Conservation (phyloP, 1,140 invertebrate species). For the Ceratoteleas bidentatus region DNA sequence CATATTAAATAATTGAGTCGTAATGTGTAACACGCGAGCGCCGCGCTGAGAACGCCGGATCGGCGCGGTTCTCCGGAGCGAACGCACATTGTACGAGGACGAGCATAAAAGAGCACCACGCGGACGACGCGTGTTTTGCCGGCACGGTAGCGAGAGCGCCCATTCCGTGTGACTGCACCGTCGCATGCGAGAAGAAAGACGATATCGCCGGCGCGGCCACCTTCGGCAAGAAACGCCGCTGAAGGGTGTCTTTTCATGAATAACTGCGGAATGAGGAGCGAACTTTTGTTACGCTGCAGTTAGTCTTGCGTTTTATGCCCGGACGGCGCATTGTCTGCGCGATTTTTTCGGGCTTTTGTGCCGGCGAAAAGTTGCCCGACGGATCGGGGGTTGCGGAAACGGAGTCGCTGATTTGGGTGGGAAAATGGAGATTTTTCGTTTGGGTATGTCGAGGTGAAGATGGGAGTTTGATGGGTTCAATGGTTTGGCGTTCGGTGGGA, state of each 20-base stretch:
- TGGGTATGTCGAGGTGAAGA: too few relatives aligned
- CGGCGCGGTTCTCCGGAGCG: too few relatives aligned
- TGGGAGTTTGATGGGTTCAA: too few relatives aligned
- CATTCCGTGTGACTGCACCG: constrained; percentile 65
- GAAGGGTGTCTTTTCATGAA: constrained; percentile 63
- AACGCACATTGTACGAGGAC: constrained; percentile 51
- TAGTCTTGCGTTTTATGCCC: constrained; percentile 17
- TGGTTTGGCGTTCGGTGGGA: too few relatives aligned
- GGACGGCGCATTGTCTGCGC: too few relatives aligned
- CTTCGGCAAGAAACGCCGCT: constrained; percentile 58
- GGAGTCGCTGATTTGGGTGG: too few relatives aligned
- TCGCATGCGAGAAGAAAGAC: constrained; percentile 61
- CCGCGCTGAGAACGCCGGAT: constrained; percentile 10
- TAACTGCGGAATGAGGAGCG: constrained; percentile 37
- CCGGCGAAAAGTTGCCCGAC: constrained; percentile 1
- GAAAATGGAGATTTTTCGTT: too few relatives aligned
- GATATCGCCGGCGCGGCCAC: constrained; percentile 51
- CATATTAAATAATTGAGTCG: constrained; percentile 56
- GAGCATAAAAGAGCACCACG: constrained; percentile 58
- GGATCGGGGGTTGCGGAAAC: too few relatives aligned
- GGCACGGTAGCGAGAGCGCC: constrained; percentile 56
- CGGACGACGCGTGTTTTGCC: constrained; percentile 60
- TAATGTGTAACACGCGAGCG: constrained; percentile 51
- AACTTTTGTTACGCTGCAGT: constrained; percentile 37
- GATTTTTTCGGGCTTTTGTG: neutral